These are phyloP conservation scores for Mimumesa dahlbomi DNA, from an alignment of 2,888 invertebrate genomes.

Conservation along the genomic window DNA sequence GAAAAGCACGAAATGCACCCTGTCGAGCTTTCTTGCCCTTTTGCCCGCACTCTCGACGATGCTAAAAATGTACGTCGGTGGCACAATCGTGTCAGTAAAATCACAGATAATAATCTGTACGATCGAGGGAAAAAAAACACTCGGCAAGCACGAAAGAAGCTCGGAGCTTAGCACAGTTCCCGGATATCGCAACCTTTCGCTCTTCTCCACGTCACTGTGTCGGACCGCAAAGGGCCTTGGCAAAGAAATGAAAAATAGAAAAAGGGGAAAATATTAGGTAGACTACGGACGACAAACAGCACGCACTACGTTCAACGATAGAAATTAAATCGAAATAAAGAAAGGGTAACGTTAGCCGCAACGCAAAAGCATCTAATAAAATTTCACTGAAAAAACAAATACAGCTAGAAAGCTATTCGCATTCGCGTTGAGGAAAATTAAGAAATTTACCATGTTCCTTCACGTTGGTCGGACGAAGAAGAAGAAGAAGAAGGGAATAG, in stretches of 20 bases:
- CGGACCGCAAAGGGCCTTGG: too few relatives aligned
- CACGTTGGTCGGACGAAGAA: constrained; percentile 27
- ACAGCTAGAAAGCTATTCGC: neutral
- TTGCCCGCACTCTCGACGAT: constrained; percentile 39
- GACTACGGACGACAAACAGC: too few relatives aligned
- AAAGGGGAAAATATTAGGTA: too few relatives aligned
- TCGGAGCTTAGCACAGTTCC: too few relatives aligned
- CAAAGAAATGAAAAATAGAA: too few relatives aligned
- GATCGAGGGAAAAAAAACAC: constrained; percentile 29
- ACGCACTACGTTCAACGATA: neutral
- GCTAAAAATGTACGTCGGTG: constrained; percentile 33
- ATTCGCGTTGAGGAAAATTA: neutral
- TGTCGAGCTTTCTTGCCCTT: constrained; percentile 27
- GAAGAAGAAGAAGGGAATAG: constrained; percentile 29
- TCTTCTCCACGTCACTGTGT: too few relatives aligned
- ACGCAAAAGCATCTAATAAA: too few relatives aligned
- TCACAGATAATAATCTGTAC: constrained; percentile 37
- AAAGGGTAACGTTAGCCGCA: too few relatives aligned
- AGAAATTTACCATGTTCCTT: constrained; percentile 49
- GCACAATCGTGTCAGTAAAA: constrained; percentile 46
- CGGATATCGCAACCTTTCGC: too few relatives aligned
- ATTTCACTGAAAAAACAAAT: neutral
- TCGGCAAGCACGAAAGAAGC: neutral
- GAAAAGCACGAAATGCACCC: constrained; percentile 3
- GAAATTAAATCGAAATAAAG: neutral